Evolutionary conservation across 2,797 vertebrate genomes (phyloP).

Genomic region (Mallotus villosus): DNA sequence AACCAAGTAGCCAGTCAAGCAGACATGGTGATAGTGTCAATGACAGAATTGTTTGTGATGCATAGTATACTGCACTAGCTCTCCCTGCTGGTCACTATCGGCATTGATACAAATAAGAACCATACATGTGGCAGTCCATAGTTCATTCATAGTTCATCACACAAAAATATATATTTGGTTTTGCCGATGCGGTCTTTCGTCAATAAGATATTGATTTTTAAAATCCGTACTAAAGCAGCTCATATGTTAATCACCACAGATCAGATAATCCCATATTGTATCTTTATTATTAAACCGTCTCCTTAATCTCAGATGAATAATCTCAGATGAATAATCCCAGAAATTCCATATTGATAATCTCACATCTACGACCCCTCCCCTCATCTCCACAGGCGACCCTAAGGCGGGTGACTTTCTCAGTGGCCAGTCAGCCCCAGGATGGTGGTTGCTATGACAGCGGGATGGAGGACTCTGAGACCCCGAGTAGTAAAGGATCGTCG

Average conservation of each 20-base stretch:
- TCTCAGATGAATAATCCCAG: constrained; percentile 25
- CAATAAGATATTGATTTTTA: too few relatives aligned
- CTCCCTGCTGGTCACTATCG: too few relatives aligned
- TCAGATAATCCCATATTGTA: constrained; percentile 68
- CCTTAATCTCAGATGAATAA: constrained; percentile 56
- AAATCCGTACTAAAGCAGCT: not conserved
- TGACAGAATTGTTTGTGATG: too few relatives aligned
- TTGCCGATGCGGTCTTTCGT: too few relatives aligned
- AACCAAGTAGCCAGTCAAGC: too few relatives aligned
- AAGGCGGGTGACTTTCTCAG: constrained; percentile 98
- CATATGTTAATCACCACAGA: constrained; percentile 45
- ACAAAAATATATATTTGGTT: too few relatives aligned
- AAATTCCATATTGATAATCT: constrained; percentile 66
- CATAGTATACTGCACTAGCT: too few relatives aligned
- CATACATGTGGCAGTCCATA: too few relatives aligned
- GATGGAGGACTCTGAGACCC: constrained; percentile 97
- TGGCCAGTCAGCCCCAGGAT: constrained; percentile 96
- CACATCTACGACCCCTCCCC: constrained; percentile 12
- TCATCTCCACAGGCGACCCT: constrained; percentile 83
- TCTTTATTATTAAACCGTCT: constrained; percentile 54
- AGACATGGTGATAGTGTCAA: too few relatives aligned
- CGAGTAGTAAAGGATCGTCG: constrained; percentile 98
- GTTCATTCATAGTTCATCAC: too few relatives aligned
- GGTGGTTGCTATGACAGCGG: constrained; percentile 98
- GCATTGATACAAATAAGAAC: too few relatives aligned